phyloP scores from a whole-genome alignment of 2,113 vertebrate genomes.

The Rhineura floridana region DNA sequence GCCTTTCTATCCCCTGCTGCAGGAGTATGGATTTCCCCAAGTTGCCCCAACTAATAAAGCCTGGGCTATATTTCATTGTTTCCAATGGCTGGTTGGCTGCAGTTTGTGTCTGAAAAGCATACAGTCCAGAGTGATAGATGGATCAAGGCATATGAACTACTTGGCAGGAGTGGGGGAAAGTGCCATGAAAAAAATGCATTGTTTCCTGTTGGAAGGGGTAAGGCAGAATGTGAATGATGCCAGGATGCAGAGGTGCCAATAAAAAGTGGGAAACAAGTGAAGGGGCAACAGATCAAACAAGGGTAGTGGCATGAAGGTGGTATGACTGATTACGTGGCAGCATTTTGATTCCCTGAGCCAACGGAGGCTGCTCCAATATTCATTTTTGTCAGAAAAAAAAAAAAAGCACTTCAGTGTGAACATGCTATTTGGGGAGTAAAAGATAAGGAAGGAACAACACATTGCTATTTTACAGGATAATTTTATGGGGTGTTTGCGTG shows the following conservation, averaged over 20 bases:
- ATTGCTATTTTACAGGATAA: conserved; percentile 16
- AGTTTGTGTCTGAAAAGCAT: not conserved
- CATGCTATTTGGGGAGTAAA: conserved; percentile 41
- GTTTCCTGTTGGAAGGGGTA: not conserved
- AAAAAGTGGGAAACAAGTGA: not conserved
- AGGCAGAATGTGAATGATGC: not conserved
- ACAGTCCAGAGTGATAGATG: not conserved
- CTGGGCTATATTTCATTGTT: not conserved
- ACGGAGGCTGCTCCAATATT: conserved; percentile 11
- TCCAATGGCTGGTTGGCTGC: not conserved
- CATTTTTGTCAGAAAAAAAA: too few species aligned
- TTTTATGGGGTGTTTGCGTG: conserved; percentile 45
- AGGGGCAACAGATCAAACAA: conserved; percentile 7
- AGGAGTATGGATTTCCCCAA: not conserved
- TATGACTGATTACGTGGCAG: not conserved
- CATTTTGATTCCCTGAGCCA: not conserved
- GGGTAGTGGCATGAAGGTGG: not conserved
- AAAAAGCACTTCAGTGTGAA: conserved; percentile 22
- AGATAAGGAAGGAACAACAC: conserved; percentile 31
- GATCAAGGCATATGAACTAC: not conserved
- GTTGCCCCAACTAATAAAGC: not conserved
- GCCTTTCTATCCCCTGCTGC: not conserved
- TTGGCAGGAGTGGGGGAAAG: not conserved
- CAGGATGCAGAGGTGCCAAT: not conserved
- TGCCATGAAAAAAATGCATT: not conserved